Base-by-base conservation (phyloP, 2,113 vertebrate genomes). In the Phrynocephalus versicolor region DNA sequence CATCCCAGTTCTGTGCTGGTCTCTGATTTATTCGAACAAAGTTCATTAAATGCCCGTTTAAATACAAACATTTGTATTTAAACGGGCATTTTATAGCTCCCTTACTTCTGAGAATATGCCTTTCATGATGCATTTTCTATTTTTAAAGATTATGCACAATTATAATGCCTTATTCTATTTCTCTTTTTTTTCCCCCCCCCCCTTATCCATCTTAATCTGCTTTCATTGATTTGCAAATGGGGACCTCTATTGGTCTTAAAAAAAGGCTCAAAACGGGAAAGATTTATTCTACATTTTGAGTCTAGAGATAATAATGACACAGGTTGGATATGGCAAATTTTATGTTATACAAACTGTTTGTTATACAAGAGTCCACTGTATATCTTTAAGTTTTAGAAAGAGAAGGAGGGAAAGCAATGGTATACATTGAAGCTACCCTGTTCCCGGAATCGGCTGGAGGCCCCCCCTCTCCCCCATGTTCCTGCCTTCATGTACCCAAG, bases 241-340 rank as follows among this genome's bases (percentile, higher is more conserved):
- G 94, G 96, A 96, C 96, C 96, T 95, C 96, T 96, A 92, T 96
- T 94, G 96, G 96, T 94, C 89, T n/a, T 94, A 92, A 95, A 87
- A 80, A 73, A 94, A 95, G 87, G 64, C 33, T 86, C 70, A 55
- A 30, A 39, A 1, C 15, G n/a, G 23, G 6, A 70, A 18, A 25
- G 30, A 10, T 76, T 77, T 60, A 60, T 73, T 51, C 45, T 51
- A 51, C 45, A 51, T 51, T 67, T 67, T 62, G 19, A 41, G 16
- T n/a, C 27, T 10, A 27, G 2, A 6, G 2, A 0, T 30, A 55
- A 87, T n/a, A 0, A 3, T 45, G 30, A 41, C 75, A 21, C 35
- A 76, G 72, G 35, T 27, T 9, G n/a, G 13, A 25, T n/a, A 57
- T 3, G 76, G 62, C 57, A 0, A n/a, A 71, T 5, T 23, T n/a